Percentiles rank a stretch among this genome's conserved stretches.
phyloP scores from a whole-genome alignment of 2,888 invertebrate genomes.

The Ligdia adustata region DNA sequence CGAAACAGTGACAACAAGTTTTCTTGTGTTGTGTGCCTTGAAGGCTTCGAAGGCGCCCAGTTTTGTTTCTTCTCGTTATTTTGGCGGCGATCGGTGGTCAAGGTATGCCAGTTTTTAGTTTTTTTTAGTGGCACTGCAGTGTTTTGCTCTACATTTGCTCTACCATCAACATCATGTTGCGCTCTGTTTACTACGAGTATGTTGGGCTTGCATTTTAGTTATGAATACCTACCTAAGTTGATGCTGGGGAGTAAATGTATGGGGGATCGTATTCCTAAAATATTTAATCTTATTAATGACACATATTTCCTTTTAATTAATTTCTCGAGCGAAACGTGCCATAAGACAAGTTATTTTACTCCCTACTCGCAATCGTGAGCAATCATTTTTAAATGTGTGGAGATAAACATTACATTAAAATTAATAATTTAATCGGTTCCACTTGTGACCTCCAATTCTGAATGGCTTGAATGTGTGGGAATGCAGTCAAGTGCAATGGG shows the following conservation, averaged over 20 bases:
- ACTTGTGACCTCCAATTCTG: slow-evolving; percentile 1
- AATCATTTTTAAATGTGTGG: too few relatives aligned
- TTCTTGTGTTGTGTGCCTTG: slow-evolving; percentile 74
- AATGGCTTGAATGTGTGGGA: slow-evolving; percentile 10
- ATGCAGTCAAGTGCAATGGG: slow-evolving; percentile 28
- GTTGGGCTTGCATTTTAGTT: too few relatives aligned
- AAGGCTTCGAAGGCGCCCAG: slow-evolving; percentile 65
- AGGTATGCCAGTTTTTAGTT: slow-evolving; percentile 50
- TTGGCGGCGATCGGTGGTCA: slow-evolving; percentile 60
- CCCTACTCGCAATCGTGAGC: too few relatives aligned
- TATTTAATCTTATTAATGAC: too few relatives aligned
- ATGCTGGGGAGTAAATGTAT: too few relatives aligned
- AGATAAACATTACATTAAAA: too few relatives aligned
- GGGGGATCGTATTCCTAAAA: too few relatives aligned
- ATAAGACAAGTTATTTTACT: too few relatives aligned
- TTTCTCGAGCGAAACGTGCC: too few relatives aligned
- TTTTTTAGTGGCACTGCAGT: slow-evolving; percentile 12
- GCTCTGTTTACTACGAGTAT: slow-evolving; percentile 15
- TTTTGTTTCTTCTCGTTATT: slow-evolving; percentile 57
- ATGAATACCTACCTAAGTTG: too few relatives aligned
- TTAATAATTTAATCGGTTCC: too few relatives aligned
- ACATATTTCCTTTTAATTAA: too few relatives aligned
- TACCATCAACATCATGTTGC: slow-evolving; percentile 9
- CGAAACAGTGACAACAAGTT: slow-evolving; percentile 76
- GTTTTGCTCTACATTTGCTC: slow-evolving; percentile 9